Base-by-base conservation (phyloP, 2,113 vertebrate genomes). In the Chlamydotis undulata region DNA sequence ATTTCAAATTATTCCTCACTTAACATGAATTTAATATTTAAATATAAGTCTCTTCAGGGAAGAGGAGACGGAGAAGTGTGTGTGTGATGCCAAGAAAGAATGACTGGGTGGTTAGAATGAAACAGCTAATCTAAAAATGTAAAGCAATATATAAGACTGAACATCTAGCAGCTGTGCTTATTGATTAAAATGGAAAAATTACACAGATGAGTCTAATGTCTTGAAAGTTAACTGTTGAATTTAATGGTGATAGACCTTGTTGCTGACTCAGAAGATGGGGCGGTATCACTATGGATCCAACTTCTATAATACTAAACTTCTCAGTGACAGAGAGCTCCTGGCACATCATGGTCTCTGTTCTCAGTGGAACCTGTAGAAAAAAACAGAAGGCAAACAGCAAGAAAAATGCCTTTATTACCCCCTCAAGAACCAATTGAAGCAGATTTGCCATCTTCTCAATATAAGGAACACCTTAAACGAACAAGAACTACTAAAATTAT, bases 1-100 rank as follows among this genome's bases (percentile, higher is more conserved):
- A 79, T 82, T 92, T 89, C 55, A 89, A 93, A 87, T 93, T 87
- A 92, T 93, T 90, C 59, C 55, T 86, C 80, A 88, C 71, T 92
- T 96, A 89, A 83, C 55, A 76, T 16, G 89, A 85, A 89, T 86
- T 86, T 90, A 88, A 71, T 94, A 76, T 88, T 86, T 89, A 83
- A 61, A 91, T 65, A 52, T 23, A 52, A 56, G 23, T 50, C 63
- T 88, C 79, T 74, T 69, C 9, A 7, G 61, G 59, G 78, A 94
- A 84, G 19, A 9, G 49, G 37, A 87, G 55, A 53, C 2, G 4
- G 55, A 71, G 26, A 86, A 35, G 4, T 68, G 24, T 80, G 39
- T 95, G 53, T 39, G 35, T 69, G 53, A 80, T 86, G 23, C 57
- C 82, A 86, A 82, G 50, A 73, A 93, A 43, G 70, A 88, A 39